Evolutionary conservation across 2,797 vertebrate genomes (phyloP), one percentile per base, ranked within the genome.

Genomic region (Margarornis squamiger): DNA sequence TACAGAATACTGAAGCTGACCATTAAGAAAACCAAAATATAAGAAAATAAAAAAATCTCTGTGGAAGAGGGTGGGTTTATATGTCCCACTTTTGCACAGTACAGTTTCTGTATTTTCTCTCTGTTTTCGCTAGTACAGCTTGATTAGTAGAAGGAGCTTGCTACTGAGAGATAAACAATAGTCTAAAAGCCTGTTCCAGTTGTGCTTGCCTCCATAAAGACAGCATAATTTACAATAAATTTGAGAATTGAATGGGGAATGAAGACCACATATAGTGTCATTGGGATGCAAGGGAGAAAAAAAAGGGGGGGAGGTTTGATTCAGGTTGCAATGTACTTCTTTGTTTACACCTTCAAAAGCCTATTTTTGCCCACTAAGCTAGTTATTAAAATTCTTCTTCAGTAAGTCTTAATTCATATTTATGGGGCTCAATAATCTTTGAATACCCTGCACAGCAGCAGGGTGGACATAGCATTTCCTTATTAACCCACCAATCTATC

Each of bases 391-490:
- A 61, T 26, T 54, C n/a, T 71, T n/a, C 55, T 88, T 73, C 71
- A 59, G 23, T 41, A 86, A 86, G 38, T 23, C 5, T 41, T 58
- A 38, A 59, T 62, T 79, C 4, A 1, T 70, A 49, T 62, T 67
- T 86, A n/a, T 10, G 20, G 78, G 11, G 18, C 22, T 86, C 3
- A 30, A 21, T 62, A 52, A 49, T 57, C 19, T 71, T 16, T 39
- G 9, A 12, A 46, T 12, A 45, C 6, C 7, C 34, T 22, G 71
- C 7, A 76, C 17, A 49, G 46, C 74, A 91, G 51, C 18, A 49
- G 12, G 27, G 21, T n/a, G 5, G 63, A 63, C 55, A 43, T 0
- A 32, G 14, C 0, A 0, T 26, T 88, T 88, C 1, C 5, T 41
- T 52, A 67, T 76, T 63, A 86, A 36, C 27, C 38, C 52, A 39